A percentile compares a stretch with the other conserved stretches of the same genome.
phyloP scores from a whole-genome alignment of 2,888 invertebrate species.

The Tricholauxania praeusta region DNA sequence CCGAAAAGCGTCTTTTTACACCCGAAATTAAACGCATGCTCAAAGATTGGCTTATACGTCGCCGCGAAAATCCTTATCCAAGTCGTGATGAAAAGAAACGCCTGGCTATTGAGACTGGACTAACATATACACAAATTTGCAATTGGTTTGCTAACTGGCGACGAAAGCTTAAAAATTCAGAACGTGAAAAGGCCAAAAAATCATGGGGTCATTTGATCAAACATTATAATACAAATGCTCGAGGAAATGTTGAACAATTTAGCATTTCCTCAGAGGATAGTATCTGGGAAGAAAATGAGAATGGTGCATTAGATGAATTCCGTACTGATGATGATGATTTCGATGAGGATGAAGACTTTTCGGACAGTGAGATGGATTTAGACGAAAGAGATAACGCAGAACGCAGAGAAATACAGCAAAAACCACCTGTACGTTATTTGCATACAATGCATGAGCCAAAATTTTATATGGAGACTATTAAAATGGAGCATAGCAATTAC shows the following conservation, averaged over 20 bases:
- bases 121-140: constrained; percentile 82
- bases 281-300: constrained; percentile 77
- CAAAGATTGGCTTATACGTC: constrained; percentile 81
- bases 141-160: constrained; percentile 91
- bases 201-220: constrained; percentile 80
- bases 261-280: constrained; percentile 84
- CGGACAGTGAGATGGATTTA: constrained; percentile 41
- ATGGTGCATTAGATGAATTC: constrained; percentile 29
- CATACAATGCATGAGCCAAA: constrained; percentile 29
- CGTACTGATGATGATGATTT: constrained; percentile 42
- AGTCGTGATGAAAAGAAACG: constrained; percentile 82
- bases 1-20: constrained; percentile 80
- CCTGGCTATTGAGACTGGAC: constrained; percentile 79
- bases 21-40: constrained; percentile 83
- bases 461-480: constrained; percentile 37
- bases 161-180: constrained; percentile 81
- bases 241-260: constrained; percentile 84
- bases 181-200: constrained; percentile 75
- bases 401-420: constrained; percentile 17
- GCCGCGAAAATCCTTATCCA: constrained; percentile 83
- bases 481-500: constrained; percentile 39
- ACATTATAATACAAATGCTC: constrained; percentile 80
- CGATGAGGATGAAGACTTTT: constrained; percentile 50
- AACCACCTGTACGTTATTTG: not conserved
- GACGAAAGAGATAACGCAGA: constrained; percentile 6